phyloP scores from a whole-genome alignment of 2,888 invertebrate genomes.

The Laspeyria flexula region DNA sequence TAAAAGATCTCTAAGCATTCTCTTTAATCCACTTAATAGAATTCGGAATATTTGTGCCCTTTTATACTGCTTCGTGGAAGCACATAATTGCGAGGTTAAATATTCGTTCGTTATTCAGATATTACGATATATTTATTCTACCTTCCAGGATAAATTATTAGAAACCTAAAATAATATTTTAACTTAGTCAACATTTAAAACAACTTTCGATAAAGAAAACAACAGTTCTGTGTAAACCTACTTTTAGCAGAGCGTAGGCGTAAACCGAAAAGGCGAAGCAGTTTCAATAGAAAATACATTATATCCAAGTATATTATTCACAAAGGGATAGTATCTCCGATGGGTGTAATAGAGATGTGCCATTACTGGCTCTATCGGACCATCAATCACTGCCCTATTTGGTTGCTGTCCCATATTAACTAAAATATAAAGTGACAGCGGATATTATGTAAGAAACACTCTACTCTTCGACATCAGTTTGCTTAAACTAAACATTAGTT shows the following conservation, averaged over 20 bases:
- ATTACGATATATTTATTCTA: slow-evolving; percentile 6
- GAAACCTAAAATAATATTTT: slow-evolving; percentile 13
- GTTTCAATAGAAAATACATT: slow-evolving; percentile 7
- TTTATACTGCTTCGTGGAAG: background rate
- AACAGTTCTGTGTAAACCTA: slow-evolving; percentile 6
- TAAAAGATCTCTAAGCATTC: slow-evolving; percentile 30
- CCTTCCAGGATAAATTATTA: slow-evolving; percentile 5
- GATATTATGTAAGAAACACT: slow-evolving; percentile 8
- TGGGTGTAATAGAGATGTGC: slow-evolving; percentile 39
- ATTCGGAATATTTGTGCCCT: slow-evolving; percentile 9
- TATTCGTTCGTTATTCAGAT: slow-evolving; percentile 5
- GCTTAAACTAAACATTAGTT: background rate
- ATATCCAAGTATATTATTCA: slow-evolving; percentile 34
- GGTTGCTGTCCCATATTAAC: slow-evolving; percentile 28
- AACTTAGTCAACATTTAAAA: slow-evolving; percentile 12
- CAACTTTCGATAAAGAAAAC: slow-evolving; percentile 3
- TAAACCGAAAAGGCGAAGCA: background rate
- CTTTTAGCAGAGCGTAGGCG: slow-evolving; percentile 1
- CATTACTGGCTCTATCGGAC: slow-evolving; percentile 44
- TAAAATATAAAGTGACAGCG: slow-evolving; percentile 25
- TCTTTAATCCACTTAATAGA: slow-evolving; percentile 17
- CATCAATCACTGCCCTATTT: slow-evolving; percentile 63
- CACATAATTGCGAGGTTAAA: slow-evolving; percentile 3
- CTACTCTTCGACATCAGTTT: background rate
- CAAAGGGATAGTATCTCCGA: slow-evolving; percentile 26